Percentiles rank a stretch among this genome's conserved stretches.
Conservation (phyloP, 2,113 vertebrate species). For the Ranitomeya variabilis region DNA sequence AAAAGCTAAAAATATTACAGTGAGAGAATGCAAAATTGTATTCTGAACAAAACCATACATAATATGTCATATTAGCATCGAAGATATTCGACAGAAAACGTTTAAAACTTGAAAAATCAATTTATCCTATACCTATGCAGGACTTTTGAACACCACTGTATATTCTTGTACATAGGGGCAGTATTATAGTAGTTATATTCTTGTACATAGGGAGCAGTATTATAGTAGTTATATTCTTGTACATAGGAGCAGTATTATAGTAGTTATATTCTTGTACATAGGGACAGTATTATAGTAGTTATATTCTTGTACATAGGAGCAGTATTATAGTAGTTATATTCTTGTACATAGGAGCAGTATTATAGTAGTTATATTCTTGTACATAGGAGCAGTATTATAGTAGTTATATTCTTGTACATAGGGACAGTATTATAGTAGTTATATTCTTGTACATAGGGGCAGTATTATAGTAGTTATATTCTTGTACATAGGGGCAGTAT, state of each 20-base stretch:
- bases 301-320: background rate
- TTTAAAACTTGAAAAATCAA: too few relatives aligned
- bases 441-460: too few relatives aligned
- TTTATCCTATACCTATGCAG: too few relatives aligned
- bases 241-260: background rate
- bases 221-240: background rate
- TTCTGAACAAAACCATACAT: too few relatives aligned
- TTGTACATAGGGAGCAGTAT: background rate
- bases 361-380: background rate
- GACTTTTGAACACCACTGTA: too few relatives aligned
- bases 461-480: background rate
- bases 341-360: background rate
- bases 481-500: background rate
- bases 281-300: background rate
- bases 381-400: too few relatives aligned
- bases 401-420: too few relatives aligned
- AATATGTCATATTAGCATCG: too few relatives aligned
- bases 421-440: too few relatives aligned
- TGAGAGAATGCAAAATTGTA: too few relatives aligned
- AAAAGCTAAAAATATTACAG: too few relatives aligned
- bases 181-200: slow-evolving; percentile 2
- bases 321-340: slow-evolving; percentile 2
- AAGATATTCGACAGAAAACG: too few relatives aligned
- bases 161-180: background rate
- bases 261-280: background rate